phyloP scores from a whole-genome alignment of 2,888 invertebrate species.

The Schrankia costaestrigalis region DNA sequence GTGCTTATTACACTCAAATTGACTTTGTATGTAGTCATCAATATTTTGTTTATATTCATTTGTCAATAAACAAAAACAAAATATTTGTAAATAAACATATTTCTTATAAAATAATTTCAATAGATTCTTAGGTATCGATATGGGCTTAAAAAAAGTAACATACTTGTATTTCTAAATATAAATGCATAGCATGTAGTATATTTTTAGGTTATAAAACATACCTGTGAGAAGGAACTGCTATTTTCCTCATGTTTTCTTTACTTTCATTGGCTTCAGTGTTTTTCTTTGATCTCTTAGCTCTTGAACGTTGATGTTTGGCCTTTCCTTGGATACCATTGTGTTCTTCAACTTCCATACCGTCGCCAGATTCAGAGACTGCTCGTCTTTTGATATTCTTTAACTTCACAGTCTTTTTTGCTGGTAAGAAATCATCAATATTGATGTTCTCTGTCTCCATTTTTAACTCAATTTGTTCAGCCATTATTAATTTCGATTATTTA shows the following conservation, averaged over 20 bases:
- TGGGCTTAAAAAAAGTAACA: no score
- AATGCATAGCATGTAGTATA: not conserved
- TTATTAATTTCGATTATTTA: constrained; percentile 6
- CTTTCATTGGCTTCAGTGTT: constrained; percentile 73
- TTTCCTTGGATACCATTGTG: constrained; percentile 81
- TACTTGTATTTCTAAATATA: no score
- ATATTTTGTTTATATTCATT: no score
- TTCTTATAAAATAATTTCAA: no score
- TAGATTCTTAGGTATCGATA: no score
- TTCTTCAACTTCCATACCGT: constrained; percentile 84
- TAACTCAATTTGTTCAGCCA: constrained; percentile 14
- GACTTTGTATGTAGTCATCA: no score
- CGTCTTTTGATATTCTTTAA: constrained; percentile 76
- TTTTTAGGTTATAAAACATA: constrained; percentile 49
- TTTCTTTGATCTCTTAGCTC: constrained; percentile 66
- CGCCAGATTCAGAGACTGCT: constrained; percentile 71
- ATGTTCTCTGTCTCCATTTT: constrained; percentile 76
- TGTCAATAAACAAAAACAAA: no score
- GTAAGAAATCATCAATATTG: constrained; percentile 74
- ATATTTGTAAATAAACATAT: no score
- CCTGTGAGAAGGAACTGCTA: constrained; percentile 95
- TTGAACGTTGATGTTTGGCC: constrained; percentile 58
- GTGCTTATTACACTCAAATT: no score
- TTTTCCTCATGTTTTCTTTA: constrained; percentile 83
- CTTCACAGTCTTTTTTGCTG: constrained; percentile 71